Conservation (phyloP, 2,113 vertebrate genomes). For the Sturnira hondurensis region DNA sequence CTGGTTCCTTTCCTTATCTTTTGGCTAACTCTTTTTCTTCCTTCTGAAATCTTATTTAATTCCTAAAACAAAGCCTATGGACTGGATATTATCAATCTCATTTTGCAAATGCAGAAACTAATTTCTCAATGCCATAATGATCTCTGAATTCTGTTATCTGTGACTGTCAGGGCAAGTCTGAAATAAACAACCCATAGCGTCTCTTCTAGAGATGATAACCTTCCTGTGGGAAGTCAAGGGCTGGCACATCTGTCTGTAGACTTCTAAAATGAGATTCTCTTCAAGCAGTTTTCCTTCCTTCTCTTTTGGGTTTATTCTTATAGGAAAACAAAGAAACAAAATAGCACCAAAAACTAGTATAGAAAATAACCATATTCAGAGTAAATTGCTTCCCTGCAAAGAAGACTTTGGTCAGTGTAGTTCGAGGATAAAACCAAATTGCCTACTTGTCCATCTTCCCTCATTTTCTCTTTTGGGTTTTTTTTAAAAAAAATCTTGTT, state of each 20-base stretch:
- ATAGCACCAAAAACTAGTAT: background rate
- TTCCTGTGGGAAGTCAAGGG: background rate
- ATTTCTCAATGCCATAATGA: background rate
- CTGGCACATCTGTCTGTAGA: background rate
- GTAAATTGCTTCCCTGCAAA: background rate
- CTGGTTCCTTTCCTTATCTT: background rate
- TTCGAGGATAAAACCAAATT: background rate
- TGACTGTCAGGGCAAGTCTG: background rate
- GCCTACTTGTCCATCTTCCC: background rate
- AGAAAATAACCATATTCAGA: background rate
- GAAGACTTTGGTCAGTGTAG: background rate
- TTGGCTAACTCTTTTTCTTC: background rate
- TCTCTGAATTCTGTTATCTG: background rate
- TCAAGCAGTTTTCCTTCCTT: background rate
- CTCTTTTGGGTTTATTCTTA: background rate
- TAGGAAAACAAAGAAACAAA: background rate
- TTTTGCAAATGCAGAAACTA: background rate
- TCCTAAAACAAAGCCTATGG: background rate
- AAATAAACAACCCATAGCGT: background rate
- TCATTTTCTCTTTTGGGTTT: background rate
- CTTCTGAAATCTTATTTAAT: background rate
- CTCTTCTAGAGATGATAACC: background rate
- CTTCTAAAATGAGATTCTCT: background rate
- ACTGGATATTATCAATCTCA: background rate
- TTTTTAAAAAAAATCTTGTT: background rate